Base-by-base conservation (phyloP, 2,888 invertebrate genomes). In the Drosophila ustulata region DNA sequence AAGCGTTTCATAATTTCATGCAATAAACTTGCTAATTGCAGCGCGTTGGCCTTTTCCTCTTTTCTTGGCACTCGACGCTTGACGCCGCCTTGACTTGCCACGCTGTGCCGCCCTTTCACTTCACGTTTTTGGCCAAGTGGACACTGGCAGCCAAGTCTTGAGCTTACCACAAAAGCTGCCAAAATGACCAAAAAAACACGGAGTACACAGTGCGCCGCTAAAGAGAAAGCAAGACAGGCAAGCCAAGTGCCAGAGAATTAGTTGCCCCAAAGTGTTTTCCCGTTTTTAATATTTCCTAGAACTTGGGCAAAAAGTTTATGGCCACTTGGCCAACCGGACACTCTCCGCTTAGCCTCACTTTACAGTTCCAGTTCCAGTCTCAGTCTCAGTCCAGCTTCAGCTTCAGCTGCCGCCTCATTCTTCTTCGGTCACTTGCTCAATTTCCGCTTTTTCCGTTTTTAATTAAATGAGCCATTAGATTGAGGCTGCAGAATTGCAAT, bases 371-470 rank as follows among this genome's bases (percentile, higher is more conserved):
- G 28, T 7, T 39, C 13, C 41, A 26, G 23, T 4, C 41, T 53
- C 18, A 1, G 7, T 32, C 49, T 49, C 30, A 4, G 9, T 8
- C 37, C 7, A 11, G 18, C 9, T n/a, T 28, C 30, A 9, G 28
- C 2, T 39, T 28, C 43, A 28, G 23, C 3, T n/a, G 18, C 9
- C 67, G n/a, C n/a, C 69, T 70, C 63, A 53, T 59, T 65, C 51
- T 66, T 75, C 37, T 37, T 11, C n/a, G 80, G 72, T 73, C 84
- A 83, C 81, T 87, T 71, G 71, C 83, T 78, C 87, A 86, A 89
- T 89, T 89, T 87, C 89, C 84, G 89, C 62, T 74, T 88, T 88
- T 89, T 88, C 89, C 87, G 89, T 63, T 78, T 89, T 89, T 86
- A 89, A 86, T 86, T 86, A 86, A 89, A 87, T 77, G 84, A 72